Conservation (phyloP, 2,797 vertebrate species). For the Sparidentex hasta region DNA sequence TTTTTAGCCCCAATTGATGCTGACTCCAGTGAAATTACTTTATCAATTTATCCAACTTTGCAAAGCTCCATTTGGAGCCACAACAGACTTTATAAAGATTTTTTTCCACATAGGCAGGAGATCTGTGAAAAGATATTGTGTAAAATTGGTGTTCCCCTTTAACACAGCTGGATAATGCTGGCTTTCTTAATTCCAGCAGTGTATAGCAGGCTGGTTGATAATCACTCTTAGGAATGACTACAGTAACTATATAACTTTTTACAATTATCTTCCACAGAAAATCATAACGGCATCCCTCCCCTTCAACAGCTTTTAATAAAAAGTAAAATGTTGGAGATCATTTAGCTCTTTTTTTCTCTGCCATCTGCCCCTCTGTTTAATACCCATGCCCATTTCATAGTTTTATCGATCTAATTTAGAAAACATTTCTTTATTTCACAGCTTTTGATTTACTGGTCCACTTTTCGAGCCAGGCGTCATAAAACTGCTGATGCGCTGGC, state of each 20-base stretch:
- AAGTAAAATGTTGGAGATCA: neutral
- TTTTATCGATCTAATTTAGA: slow-evolving; percentile 49
- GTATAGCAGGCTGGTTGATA: neutral
- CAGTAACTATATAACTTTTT: neutral
- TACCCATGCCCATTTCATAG: neutral
- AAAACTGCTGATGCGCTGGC: slow-evolving; percentile 30
- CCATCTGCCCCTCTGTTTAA: slow-evolving; percentile 14
- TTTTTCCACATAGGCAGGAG: neutral
- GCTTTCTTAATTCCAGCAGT: neutral
- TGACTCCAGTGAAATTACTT: no score
- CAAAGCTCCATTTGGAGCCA: neutral
- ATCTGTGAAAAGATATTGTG: neutral
- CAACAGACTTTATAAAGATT: neutral
- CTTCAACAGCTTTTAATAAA: neutral
- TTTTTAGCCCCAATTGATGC: no score
- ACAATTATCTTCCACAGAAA: slow-evolving; percentile 10
- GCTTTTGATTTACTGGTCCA: slow-evolving; percentile 31
- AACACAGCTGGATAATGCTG: neutral
- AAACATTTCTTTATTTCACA: slow-evolving; percentile 30
- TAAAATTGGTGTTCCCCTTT: neutral
- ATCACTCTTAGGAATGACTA: slow-evolving; percentile 4
- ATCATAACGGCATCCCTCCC: neutral
- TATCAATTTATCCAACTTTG: neutral
- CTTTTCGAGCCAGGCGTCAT: slow-evolving; percentile 36
- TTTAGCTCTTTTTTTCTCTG: slow-evolving; percentile 11